Conservation (phyloP, 2,113 vertebrate species). For the Oceanites oceanicus region DNA sequence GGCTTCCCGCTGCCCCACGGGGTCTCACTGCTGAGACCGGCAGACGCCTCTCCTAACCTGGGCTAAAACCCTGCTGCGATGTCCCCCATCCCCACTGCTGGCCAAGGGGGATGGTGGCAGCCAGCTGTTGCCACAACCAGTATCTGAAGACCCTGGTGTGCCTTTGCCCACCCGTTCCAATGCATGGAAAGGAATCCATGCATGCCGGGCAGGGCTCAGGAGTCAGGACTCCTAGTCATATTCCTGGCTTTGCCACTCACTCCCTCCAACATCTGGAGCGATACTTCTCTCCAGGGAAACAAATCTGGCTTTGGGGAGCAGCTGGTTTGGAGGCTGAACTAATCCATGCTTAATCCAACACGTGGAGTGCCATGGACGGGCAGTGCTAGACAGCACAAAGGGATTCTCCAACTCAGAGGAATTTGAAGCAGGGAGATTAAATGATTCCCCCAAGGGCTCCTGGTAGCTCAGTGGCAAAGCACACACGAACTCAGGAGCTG, state of each 20-base stretch:
- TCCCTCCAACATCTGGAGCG: neutral
- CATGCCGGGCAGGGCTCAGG: neutral
- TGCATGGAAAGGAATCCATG: neutral
- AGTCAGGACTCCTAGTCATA: neutral
- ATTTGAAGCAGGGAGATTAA: neutral
- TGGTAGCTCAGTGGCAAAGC: neutral
- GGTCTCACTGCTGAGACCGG: neutral
- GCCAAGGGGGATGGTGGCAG: neutral
- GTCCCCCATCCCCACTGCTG: neutral
- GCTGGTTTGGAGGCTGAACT: conserved; percentile 14
- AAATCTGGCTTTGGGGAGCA: conserved; percentile 18
- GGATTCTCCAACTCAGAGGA: conserved; percentile 22
- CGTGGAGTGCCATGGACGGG: neutral
- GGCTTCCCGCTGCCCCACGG: neutral
- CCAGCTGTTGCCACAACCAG: neutral
- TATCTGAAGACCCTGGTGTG: neutral
- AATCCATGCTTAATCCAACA: conserved; percentile 34
- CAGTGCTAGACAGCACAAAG: neutral
- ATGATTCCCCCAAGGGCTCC: neutral
- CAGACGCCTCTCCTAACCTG: neutral
- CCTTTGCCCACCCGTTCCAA: neutral
- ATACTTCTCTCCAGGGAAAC: neutral
- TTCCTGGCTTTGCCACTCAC: neutral
- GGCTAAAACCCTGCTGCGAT: neutral
- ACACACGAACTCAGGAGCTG: neutral